phyloP scores from a whole-genome alignment of 2,888 invertebrate genomes.

The Aphrophora alni region DNA sequence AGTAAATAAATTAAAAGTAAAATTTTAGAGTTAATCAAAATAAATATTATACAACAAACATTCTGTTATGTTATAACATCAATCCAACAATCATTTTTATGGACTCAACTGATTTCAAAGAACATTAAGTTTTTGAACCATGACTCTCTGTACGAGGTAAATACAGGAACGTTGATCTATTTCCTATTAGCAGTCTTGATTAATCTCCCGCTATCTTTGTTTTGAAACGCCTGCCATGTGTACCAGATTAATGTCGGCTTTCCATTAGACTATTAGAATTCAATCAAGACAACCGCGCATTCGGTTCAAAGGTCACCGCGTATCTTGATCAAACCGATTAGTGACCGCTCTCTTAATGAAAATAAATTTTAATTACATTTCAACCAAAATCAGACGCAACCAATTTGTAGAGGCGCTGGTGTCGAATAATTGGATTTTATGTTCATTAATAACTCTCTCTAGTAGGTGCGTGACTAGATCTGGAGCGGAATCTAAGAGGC shows the following conservation, averaged over 20 bases:
- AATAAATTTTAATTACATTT: neutral
- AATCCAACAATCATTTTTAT: too few species aligned
- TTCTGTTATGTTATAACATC: too few species aligned
- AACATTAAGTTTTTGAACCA: too few species aligned
- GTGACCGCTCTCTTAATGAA: neutral
- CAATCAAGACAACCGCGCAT: neutral
- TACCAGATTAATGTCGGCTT: neutral
- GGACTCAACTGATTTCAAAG: too few species aligned
- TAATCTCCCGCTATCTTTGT: neutral
- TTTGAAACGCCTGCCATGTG: neutral
- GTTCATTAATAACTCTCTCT: neutral
- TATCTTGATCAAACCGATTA: constrained; percentile 2
- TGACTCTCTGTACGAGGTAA: too few species aligned
- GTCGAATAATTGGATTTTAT: neutral
- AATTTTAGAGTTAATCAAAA: too few species aligned
- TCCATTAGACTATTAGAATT: neutral
- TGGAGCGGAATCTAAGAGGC: too few species aligned
- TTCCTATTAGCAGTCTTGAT: too few species aligned
- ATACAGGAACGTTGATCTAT: too few species aligned
- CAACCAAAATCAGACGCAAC: neutral
- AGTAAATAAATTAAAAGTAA: too few species aligned
- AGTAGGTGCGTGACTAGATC: too few species aligned
- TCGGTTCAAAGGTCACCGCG: neutral
- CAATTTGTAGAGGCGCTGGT: neutral
- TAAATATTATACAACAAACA: too few species aligned